Evolutionary conservation across 2,797 vertebrate genomes (phyloP).

Genomic region (Parambassis ranga): DNA sequence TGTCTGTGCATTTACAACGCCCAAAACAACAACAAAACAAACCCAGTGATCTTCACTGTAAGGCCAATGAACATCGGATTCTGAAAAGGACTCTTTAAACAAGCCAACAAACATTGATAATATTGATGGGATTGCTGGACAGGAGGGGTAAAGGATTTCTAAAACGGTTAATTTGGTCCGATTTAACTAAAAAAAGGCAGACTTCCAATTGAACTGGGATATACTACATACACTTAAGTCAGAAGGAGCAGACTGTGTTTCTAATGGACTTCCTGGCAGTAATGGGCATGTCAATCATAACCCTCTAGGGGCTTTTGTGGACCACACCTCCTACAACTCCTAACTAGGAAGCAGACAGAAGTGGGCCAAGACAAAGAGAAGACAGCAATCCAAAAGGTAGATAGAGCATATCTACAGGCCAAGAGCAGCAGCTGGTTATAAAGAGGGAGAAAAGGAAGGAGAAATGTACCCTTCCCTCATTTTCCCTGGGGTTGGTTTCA

Average conservation of each 20-base stretch:
- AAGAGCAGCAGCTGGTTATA: background rate
- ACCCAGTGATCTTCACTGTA: no score
- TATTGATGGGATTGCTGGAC: background rate
- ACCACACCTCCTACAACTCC: conserved; percentile 23
- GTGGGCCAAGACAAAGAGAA: background rate
- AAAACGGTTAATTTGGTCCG: conserved; percentile 1
- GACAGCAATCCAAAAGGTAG: background rate
- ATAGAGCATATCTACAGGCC: background rate
- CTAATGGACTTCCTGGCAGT: conserved; percentile 67
- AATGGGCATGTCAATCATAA: conserved; percentile 61
- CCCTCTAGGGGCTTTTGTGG: conserved; percentile 32
- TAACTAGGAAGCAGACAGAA: background rate
- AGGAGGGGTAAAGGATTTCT: background rate
- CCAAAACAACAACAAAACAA: no score
- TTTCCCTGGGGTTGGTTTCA: background rate
- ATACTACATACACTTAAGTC: background rate
- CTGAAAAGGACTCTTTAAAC: no score
- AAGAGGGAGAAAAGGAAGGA: background rate
- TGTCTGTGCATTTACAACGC: background rate
- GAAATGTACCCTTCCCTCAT: background rate
- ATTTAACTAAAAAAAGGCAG: conserved; percentile 1
- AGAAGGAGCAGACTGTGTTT: conserved; percentile 32
- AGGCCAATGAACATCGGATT: no score
- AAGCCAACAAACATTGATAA: background rate
- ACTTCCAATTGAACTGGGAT: background rate